A percentile compares a stretch with the other conserved stretches of the same genome.
Conservation (phyloP, 2,113 vertebrate species). For the Pithys albifrons region DNA sequence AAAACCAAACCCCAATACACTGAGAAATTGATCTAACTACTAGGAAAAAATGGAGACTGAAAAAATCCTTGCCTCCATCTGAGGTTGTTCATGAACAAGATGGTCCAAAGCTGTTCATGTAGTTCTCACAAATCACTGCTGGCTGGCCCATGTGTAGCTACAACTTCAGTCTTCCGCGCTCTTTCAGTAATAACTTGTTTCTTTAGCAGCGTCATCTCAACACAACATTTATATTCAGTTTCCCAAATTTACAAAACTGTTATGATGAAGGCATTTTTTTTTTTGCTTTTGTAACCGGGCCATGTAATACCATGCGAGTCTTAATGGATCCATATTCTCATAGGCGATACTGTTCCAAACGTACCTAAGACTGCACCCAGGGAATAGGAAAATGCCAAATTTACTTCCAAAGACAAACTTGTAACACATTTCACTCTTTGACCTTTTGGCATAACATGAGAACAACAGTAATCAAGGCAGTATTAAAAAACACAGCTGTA, state of each 20-base stretch:
- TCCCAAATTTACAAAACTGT: constrained; percentile 39
- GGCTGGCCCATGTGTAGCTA: background rate
- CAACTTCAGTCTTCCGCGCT: background rate
- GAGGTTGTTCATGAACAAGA: constrained; percentile 33
- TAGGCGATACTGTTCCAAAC: constrained; percentile 46
- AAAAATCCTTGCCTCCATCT: constrained; percentile 50
- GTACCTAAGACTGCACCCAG: constrained; percentile 45
- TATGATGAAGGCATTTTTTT: constrained; percentile 30
- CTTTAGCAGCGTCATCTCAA: constrained; percentile 19
- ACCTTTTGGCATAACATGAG: constrained; percentile 74
- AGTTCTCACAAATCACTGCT: background rate
- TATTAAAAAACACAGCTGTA: constrained; percentile 76
- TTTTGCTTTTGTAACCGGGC: constrained; percentile 22
- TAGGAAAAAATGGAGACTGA: constrained; percentile 31
- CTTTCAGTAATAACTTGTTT: background rate
- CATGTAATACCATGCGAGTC: background rate
- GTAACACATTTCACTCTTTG: constrained; percentile 56
- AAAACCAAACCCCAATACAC: background rate
- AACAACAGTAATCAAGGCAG: constrained; percentile 77
- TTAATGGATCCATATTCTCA: background rate
- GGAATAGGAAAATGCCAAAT: constrained; percentile 54
- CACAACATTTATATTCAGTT: background rate
- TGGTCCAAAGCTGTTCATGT: background rate
- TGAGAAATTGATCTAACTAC: constrained; percentile 23
- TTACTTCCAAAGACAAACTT: constrained; percentile 9